Base-by-base conservation (phyloP, 2,113 vertebrate species). In the Leiothrix lutea region DNA sequence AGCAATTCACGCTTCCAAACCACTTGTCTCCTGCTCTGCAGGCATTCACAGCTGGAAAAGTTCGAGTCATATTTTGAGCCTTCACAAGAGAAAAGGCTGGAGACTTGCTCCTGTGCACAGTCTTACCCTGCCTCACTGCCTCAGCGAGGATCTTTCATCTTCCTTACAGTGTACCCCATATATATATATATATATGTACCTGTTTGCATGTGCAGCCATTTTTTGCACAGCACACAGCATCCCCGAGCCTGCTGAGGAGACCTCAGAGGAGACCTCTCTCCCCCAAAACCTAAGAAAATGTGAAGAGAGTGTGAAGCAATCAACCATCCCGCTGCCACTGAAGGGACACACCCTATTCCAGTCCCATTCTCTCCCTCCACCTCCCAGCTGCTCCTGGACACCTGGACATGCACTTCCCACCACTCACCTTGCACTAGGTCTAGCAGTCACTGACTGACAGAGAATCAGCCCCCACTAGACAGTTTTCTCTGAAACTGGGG, bases 321-420 rank as follows among this genome's bases (percentile, higher is more conserved):
- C 5, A 28, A 11, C 28, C 3, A 2, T 9, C 35, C 44, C 9
- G 1, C 16, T 42, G 11, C 8, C 56, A 24, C 14, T 12, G 28
- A 58, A 31, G 31, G 12, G 24, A 51, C 48, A 90, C 23, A 11
- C 16, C 22, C 24, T 56, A 2, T 9, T 28, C 45, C 25, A 20
- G 31, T 38, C 47, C 69, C 8, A 1, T 25, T 29, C 11, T 67
- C 33, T 53, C 47, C 14, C 40, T 44, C 50, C 0, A 0, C 21
- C 35, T 72, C 53, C 56, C 54, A 42, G 36, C 28, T 56, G 8
- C 36, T 62, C 62, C 71, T 6, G 15, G 75, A 56, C 18, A 7
- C 57, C 75, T 7, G 15, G 75, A 56, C 18, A 7, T 0, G 1
- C 20, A 2, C 36, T 75, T 90, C 31, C 62, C n/a, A 70, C 19